These are phyloP conservation scores for Vombatus ursinus DNA, from an alignment of 2,113 vertebrate genomes.

Conservation along the genomic window DNA sequence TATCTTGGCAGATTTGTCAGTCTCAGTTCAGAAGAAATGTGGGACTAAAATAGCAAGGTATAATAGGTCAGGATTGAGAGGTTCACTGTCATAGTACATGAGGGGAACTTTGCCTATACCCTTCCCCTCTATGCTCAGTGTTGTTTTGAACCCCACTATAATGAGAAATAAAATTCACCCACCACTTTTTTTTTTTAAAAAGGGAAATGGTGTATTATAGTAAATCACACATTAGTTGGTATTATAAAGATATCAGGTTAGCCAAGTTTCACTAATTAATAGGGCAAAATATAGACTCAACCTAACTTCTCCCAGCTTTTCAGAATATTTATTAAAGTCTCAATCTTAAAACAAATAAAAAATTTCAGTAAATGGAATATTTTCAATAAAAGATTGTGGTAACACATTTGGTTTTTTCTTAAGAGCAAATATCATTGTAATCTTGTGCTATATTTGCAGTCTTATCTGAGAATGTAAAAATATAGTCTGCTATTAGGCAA, in stretches of 20 bases:
- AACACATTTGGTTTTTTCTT: slow-evolving; percentile 31
- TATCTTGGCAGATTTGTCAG: slow-evolving; percentile 73
- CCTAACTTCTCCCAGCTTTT: slow-evolving; percentile 3
- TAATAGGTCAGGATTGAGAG: slow-evolving; percentile 75
- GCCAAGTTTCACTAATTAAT: slow-evolving; percentile 40
- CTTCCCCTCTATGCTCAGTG: slow-evolving; percentile 57
- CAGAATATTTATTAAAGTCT: not conserved
- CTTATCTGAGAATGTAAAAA: slow-evolving; percentile 13
- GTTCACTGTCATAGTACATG: slow-evolving; percentile 54
- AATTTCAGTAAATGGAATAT: not conserved
- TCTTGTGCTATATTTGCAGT: not conserved
- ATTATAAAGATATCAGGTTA: not conserved
- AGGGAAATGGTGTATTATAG: slow-evolving; percentile 32
- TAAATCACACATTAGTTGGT: not conserved
- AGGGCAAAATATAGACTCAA: not conserved
- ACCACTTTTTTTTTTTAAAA: slow-evolving; percentile 65
- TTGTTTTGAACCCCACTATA: slow-evolving; percentile 68
- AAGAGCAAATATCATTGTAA: slow-evolving; percentile 12
- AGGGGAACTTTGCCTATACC: slow-evolving; percentile 52
- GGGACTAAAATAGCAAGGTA: slow-evolving; percentile 76
- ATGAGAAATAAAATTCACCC: slow-evolving; percentile 71
- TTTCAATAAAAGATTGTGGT: not conserved
- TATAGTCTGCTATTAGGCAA: slow-evolving; percentile 28
- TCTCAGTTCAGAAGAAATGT: slow-evolving; percentile 73
- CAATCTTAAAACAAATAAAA: not conserved